Conservation (phyloP, 1,140 invertebrate species). For the Neodiprion lecontei region DNA sequence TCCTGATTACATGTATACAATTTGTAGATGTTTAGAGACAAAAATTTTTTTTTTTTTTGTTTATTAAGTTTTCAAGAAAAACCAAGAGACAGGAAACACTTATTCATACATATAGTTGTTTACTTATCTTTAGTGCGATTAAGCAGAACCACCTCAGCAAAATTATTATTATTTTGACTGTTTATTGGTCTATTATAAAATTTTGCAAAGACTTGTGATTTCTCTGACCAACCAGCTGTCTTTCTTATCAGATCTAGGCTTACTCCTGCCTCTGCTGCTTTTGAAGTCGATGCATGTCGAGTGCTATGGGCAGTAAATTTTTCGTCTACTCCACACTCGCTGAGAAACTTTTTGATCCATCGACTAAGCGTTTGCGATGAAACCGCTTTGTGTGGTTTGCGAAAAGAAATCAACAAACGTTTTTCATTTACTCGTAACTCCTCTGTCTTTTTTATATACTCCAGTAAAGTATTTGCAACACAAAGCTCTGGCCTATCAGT, state of each 20-base stretch:
- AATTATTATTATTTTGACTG: no score
- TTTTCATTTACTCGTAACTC: neutral
- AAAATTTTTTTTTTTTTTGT: no score
- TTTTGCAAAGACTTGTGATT: slow-evolving; percentile 31
- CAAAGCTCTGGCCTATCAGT: slow-evolving; percentile 20
- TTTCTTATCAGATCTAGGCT: slow-evolving; percentile 28
- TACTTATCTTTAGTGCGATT: no score
- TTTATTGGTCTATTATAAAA: slow-evolving; percentile 34
- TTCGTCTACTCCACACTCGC: slow-evolving; percentile 25
- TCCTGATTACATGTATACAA: no score
- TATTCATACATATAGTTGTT: no score
- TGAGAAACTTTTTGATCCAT: slow-evolving; percentile 30
- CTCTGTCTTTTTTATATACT: slow-evolving; percentile 16
- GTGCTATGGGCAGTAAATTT: slow-evolving; percentile 33
- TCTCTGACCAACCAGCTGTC: slow-evolving; percentile 34
- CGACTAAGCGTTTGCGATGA: slow-evolving; percentile 27
- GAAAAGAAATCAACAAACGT: slow-evolving; percentile 20
- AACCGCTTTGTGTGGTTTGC: slow-evolving; percentile 21
- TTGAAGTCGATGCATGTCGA: slow-evolving; percentile 36
- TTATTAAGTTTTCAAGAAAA: no score
- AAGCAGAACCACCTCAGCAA: no score
- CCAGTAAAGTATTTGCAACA: slow-evolving; percentile 17
- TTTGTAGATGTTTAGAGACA: no score
- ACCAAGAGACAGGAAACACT: no score
- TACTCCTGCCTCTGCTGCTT: slow-evolving; percentile 32